A percentile compares a stretch with the other conserved stretches of the same genome.
Evolutionary conservation across 2,888 invertebrate species (phyloP).

Genomic region (Catocala nupta): DNA sequence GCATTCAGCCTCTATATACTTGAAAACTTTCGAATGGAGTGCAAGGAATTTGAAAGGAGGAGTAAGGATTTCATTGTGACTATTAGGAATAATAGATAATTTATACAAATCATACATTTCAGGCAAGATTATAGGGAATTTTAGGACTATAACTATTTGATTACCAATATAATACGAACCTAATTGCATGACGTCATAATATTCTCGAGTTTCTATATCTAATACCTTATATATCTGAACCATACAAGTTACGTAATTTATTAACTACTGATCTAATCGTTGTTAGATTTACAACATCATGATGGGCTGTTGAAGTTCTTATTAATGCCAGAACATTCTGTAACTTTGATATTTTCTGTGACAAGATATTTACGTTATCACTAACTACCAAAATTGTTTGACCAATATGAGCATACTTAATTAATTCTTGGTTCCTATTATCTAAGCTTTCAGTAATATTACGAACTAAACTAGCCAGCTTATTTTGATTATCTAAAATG

Average conservation of each 20-base stretch:
- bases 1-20: too few relatives aligned
- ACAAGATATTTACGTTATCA: neutral
- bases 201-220: neutral
- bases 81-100: too few relatives aligned
- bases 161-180: neutral
- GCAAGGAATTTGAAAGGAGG: too few relatives aligned
- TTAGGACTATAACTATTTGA: neutral
- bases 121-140: neutral
- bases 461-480: neutral
- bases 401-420: neutral
- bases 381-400: neutral
- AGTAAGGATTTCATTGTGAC: too few relatives aligned
- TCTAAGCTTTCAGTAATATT: neutral
- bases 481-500: neutral
- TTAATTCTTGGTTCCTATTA: neutral
- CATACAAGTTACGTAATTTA: neutral
- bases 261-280: too few relatives aligned
- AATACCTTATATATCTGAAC: neutral
- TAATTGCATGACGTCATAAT: constrained; percentile 1
- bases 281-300: too few relatives aligned
- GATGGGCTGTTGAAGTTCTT: too few relatives aligned
- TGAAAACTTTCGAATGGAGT: too few relatives aligned
- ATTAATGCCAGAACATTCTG: too few relatives aligned
- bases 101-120: neutral
- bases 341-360: too few relatives aligned